phyloP scores from a whole-genome alignment of 2,888 invertebrate genomes.

The Torymus aiolomorphi region DNA sequence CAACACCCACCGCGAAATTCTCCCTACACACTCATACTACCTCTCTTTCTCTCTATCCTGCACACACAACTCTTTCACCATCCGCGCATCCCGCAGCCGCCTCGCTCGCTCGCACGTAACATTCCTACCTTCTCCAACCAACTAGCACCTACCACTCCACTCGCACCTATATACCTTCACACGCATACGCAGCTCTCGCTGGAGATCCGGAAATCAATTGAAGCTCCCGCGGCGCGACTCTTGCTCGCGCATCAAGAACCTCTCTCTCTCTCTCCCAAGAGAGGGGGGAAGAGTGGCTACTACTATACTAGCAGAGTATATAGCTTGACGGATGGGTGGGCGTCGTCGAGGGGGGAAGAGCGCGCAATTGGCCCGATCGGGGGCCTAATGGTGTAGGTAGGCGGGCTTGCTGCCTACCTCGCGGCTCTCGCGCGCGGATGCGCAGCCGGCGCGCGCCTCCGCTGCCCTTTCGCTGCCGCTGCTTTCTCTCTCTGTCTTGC shows the following conservation, averaged over 20 bases:
- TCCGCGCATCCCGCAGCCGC: no score
- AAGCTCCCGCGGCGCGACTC: slow-evolving; percentile 7
- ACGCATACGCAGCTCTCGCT: neutral
- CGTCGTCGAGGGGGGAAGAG: slow-evolving; percentile 21
- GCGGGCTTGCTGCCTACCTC: slow-evolving; percentile 8
- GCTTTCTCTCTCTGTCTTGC: slow-evolving; percentile 1
- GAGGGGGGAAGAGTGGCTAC: neutral
- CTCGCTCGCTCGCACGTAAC: no score
- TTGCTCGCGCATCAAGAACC: neutral
- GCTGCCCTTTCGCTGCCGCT: slow-evolving; percentile 46
- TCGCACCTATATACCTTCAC: neutral
- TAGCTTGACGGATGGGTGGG: slow-evolving; percentile 43
- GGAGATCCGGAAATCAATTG: slow-evolving; percentile 44
- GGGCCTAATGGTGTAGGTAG: slow-evolving; percentile 53
- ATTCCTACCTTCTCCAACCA: no score
- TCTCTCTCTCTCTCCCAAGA: slow-evolving; percentile 12
- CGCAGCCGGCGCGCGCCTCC: slow-evolving; percentile 45
- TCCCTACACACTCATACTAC: no score
- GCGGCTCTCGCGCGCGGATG: slow-evolving; percentile 18
- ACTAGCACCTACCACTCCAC: slow-evolving; percentile 1
- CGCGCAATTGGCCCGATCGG: slow-evolving; percentile 49
- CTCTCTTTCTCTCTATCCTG: no score
- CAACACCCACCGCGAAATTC: no score
- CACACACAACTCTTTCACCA: no score
- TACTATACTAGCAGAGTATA: no score